These are phyloP conservation scores for Patella ulyssiponensis DNA, from an alignment of 2,888 invertebrate genomes.

Conservation along the genomic window DNA sequence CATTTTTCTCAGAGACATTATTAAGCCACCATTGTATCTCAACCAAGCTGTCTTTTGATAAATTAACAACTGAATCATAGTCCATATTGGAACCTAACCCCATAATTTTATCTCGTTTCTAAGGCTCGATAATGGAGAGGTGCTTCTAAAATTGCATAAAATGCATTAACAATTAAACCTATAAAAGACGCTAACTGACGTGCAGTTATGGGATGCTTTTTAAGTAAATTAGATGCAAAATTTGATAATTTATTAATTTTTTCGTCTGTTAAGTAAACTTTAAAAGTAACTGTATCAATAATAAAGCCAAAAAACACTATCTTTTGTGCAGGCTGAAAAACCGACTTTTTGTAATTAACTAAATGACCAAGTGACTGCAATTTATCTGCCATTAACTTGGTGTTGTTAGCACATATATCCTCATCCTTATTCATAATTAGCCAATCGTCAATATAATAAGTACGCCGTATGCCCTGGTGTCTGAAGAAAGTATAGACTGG, in stretches of 20 bases:
- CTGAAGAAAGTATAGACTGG: too few relatives aligned
- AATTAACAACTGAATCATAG: slow-evolving; percentile 15
- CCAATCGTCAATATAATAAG: too few relatives aligned
- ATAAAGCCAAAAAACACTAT: slow-evolving; percentile 39
- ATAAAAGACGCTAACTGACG: slow-evolving; percentile 32
- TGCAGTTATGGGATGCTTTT: slow-evolving; percentile 9
- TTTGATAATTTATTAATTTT: slow-evolving; percentile 32
- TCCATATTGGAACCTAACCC: slow-evolving; percentile 13
- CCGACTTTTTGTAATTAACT: slow-evolving; percentile 31
- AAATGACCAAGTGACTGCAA: slow-evolving; percentile 28
- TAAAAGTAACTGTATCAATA: slow-evolving; percentile 36
- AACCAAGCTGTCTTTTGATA: slow-evolving; percentile 12
- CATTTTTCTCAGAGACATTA: slow-evolving; percentile 30
- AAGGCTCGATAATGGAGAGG: slow-evolving; percentile 32
- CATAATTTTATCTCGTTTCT: slow-evolving; percentile 29
- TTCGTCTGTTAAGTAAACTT: slow-evolving; percentile 34
- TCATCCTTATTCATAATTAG: too few relatives aligned
- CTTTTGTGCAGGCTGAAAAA: slow-evolving; percentile 29
- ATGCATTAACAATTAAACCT: slow-evolving; percentile 15
- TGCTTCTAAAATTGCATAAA: slow-evolving; percentile 17
- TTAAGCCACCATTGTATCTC: neutral
- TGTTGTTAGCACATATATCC: too few relatives aligned
- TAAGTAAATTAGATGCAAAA: slow-evolving; percentile 18
- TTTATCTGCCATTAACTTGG: neutral
- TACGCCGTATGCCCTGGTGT: too few relatives aligned